Conservation (phyloP, 1,140 invertebrate species). For the Daktulosphaira vitifoliae region DNA sequence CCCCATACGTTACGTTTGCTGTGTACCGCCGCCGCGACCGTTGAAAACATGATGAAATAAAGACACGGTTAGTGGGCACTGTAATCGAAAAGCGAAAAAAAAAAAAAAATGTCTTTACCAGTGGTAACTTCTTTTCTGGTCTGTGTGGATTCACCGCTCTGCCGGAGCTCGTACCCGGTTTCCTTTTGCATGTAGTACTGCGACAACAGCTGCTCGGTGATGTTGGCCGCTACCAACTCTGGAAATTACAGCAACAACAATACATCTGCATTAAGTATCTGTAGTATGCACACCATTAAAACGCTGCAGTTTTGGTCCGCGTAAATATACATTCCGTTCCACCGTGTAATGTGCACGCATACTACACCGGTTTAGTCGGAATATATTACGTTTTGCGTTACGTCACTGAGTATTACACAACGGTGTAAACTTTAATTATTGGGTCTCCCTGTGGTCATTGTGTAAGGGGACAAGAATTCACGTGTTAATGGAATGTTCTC, state of each 20-base stretch:
- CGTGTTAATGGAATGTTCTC: constrained; percentile 24
- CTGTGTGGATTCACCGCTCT: constrained; percentile 44
- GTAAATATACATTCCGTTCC: too few species aligned
- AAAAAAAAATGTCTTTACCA: constrained; percentile 37
- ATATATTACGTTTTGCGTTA: constrained; percentile 13
- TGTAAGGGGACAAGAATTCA: constrained; percentile 3
- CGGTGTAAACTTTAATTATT: constrained; percentile 11
- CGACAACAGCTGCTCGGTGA: constrained; percentile 45
- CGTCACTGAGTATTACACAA: neutral
- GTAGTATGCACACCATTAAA: too few species aligned
- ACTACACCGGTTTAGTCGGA: too few species aligned
- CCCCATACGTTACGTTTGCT: too few species aligned
- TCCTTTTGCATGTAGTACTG: constrained; percentile 44
- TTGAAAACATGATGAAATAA: too few species aligned
- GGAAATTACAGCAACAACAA: neutral
- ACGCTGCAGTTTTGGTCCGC: too few species aligned
- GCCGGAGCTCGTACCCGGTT: constrained; percentile 38
- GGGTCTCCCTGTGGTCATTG: neutral
- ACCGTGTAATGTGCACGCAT: neutral
- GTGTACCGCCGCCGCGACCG: too few species aligned
- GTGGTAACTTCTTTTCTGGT: constrained; percentile 42
- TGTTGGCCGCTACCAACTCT: constrained; percentile 20
- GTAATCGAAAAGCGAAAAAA: constrained; percentile 19
- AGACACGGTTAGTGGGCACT: too few species aligned
- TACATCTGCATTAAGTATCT: too few species aligned